These are phyloP conservation scores for Crambe crambe DNA, from an alignment of 37 sponge, comb jelly and placozoan genomes.

Conservation along the genomic window DNA sequence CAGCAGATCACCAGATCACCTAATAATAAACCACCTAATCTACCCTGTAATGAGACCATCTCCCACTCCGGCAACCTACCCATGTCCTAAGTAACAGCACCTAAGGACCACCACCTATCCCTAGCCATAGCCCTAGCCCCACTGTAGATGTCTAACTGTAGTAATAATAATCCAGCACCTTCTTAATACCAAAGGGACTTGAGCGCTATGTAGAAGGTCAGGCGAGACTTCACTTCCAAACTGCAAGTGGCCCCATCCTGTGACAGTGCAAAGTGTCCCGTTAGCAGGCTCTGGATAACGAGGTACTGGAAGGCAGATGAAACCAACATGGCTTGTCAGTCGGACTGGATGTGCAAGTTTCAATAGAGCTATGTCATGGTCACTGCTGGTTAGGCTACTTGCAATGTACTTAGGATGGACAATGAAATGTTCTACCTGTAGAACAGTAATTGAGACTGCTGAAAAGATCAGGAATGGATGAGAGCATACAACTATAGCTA, in stretches of 20 bases:
- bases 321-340: background rate
- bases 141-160: too few species aligned
- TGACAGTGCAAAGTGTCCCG: conserved; percentile 43
- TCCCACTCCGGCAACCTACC: too few species aligned
- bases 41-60: too few species aligned
- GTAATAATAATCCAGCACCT: too few species aligned
- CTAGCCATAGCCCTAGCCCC: too few species aligned
- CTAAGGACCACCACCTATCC: too few species aligned
- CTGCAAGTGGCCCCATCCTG: conserved; percentile 54
- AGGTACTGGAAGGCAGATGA: conserved; percentile 32
- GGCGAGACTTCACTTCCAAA: conserved; percentile 6
- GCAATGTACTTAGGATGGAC: background rate
- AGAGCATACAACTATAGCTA: too few species aligned
- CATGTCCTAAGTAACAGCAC: too few species aligned
- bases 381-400: background rate
- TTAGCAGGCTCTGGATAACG: background rate
- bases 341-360: conserved; percentile 29
- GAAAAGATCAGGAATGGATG: background rate
- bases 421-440: conserved; percentile 11
- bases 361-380: conserved; percentile 45
- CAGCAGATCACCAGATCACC: too few species aligned
- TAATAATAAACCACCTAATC: too few species aligned
- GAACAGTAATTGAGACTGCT: background rate
- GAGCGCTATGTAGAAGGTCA: conserved; percentile 28
- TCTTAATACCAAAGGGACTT: conserved; percentile 40